phyloP scores from a whole-genome alignment of 2,113 vertebrate genomes.

The Isurus oxyrinchus region DNA sequence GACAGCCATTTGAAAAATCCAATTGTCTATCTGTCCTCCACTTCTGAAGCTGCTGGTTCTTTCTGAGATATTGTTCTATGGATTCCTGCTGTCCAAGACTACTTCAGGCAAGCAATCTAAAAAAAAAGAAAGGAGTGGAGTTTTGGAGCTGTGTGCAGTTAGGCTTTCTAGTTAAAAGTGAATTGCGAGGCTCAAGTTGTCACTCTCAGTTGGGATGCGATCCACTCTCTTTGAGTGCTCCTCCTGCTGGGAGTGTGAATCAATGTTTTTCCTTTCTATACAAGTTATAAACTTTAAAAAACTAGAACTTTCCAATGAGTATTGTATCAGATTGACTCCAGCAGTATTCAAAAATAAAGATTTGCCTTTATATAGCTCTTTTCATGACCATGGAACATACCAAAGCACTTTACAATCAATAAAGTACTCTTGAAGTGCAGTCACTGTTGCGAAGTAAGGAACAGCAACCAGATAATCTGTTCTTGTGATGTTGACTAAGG shows the following conservation, averaged over 20 bases:
- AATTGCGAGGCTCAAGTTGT: background rate
- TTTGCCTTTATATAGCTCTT: background rate
- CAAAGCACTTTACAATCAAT: background rate
- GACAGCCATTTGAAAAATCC: background rate
- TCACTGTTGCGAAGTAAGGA: background rate
- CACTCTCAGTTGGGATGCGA: background rate
- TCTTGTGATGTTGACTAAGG: background rate
- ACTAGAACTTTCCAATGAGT: background rate
- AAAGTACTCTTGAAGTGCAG: background rate
- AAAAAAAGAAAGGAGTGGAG: background rate
- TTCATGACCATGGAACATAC: background rate
- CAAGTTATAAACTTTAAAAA: constrained; percentile 1
- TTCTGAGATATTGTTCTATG: background rate
- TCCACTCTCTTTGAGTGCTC: background rate
- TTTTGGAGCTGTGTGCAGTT: background rate
- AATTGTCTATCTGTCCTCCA: background rate
- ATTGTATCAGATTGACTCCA: background rate
- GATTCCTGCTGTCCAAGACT: background rate
- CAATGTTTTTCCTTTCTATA: no score
- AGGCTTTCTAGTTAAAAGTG: background rate
- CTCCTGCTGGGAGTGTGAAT: background rate
- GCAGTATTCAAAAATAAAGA: background rate
- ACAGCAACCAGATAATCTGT: background rate
- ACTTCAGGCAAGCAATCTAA: background rate
- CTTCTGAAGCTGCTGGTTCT: background rate